Evolutionary conservation across 2,888 invertebrate genomes (phyloP), one percentile per base, ranked within the genome.

Genomic region (Slavum lentiscoides): DNA sequence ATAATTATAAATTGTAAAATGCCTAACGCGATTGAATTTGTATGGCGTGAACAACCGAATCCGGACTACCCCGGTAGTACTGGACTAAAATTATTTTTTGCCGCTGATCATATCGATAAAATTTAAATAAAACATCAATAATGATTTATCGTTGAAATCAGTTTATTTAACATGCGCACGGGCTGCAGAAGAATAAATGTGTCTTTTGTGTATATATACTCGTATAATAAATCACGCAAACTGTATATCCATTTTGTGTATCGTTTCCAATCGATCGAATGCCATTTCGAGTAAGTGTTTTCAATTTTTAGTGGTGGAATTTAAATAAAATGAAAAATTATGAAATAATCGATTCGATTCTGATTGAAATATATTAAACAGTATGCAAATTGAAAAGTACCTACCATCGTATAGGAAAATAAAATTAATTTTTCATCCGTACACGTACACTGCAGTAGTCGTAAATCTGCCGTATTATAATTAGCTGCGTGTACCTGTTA

Each of bases 361-460:
- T 15, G 43, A 73, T 55, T 23, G 13, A 73, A 61, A 59, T 37
- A 59, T 37, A 37, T n/a, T 70, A 70, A 55, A 30, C 11, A 64
- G 15, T 37, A 64, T 37, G 64, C 19, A 64, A 64, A 64, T 64
- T 64, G 64, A 64, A 64, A 64, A 19, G 7, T 37, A 64, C 4
- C 30, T 30, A 30, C 17, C 3, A 37, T 67, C 62, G 62, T 6
- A 4, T 21, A 5, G 49, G 19, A 15, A 49, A 0, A 49, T 49
- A 11, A 49, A 49, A 49, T 49, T 49, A 49, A 15, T 49, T 49
- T 43, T 49, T 49, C 49, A 15, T 49, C 49, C 13, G 49, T 15
- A 49, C 11, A 9, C 49, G 49, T 43, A 43, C 9, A 43, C 13
- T 49, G 3, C 13, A 30, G 30, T 4, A 49, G 15, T 49, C 49